Conservation (phyloP, 1,140 invertebrate species). For the Cotesia glomerata region DNA sequence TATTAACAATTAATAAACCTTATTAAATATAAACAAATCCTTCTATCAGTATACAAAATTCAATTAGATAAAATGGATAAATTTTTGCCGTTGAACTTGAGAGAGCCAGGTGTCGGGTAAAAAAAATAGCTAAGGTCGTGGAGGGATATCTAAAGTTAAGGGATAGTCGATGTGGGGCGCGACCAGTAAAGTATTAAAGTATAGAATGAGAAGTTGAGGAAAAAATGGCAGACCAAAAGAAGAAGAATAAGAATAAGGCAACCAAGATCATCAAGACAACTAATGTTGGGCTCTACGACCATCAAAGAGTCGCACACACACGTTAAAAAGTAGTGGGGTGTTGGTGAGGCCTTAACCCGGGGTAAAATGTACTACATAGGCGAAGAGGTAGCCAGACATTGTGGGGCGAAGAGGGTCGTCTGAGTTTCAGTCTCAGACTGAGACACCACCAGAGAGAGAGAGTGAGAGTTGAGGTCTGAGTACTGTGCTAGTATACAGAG, state of each 20-base stretch:
- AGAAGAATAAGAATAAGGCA: not conserved
- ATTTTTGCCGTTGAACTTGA: too few relatives aligned
- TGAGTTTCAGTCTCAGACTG: not conserved
- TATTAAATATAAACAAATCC: too few relatives aligned
- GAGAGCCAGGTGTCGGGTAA: not conserved
- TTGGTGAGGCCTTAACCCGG: not conserved
- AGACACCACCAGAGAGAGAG: too few relatives aligned
- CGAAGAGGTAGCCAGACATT: conserved; percentile 3
- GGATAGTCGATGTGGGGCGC: not conserved
- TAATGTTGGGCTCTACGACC: too few relatives aligned
- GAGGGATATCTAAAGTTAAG: not conserved
- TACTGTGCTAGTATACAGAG: too few relatives aligned
- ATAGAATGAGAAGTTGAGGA: not conserved
- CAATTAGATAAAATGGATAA: too few relatives aligned
- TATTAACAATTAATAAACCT: too few relatives aligned
- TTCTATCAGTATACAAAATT: too few relatives aligned
- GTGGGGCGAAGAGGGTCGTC: not conserved
- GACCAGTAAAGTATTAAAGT: too few relatives aligned
- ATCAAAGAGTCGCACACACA: too few relatives aligned
- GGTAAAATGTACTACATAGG: conserved; percentile 5
- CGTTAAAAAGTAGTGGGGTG: too few relatives aligned
- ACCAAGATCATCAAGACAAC: too few relatives aligned
- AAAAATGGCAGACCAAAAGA: not conserved
- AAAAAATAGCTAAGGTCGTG: conserved; percentile 8
- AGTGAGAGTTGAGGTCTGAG: not conserved